phyloP scores from a whole-genome alignment of 2,113 vertebrate genomes.

The Erinaceus europaeus region DNA sequence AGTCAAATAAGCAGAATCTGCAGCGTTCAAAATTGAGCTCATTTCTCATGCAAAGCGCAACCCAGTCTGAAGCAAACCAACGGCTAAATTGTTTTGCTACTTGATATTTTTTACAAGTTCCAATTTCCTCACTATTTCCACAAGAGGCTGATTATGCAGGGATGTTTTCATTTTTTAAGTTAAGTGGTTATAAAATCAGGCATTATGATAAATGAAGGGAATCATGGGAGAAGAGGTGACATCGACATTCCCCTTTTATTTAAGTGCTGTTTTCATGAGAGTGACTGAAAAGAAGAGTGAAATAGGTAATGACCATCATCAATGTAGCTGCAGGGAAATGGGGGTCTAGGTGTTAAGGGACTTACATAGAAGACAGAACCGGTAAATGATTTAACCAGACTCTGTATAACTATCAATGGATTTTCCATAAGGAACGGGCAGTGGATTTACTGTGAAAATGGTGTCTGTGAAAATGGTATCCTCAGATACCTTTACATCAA shows the following conservation, averaged over 20 bases:
- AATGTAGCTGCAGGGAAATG: not conserved
- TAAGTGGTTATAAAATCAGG: constrained; percentile 31
- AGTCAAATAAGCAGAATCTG: constrained; percentile 63
- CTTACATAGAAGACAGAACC: not conserved
- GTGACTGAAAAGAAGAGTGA: not conserved
- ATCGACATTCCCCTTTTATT: not conserved
- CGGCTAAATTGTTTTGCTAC: constrained; percentile 21
- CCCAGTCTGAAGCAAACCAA: constrained; percentile 43
- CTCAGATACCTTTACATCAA: not conserved
- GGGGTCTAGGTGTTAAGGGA: not conserved
- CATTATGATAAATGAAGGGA: constrained; percentile 38
- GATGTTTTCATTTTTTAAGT: not conserved
- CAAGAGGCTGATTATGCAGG: constrained; percentile 4
- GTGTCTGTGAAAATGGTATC: not conserved
- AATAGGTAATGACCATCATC: not conserved
- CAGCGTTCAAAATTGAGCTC: constrained; percentile 36
- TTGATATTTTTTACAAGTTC: constrained; percentile 54
- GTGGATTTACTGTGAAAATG: not conserved
- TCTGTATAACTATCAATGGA: not conserved
- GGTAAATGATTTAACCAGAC: not conserved
- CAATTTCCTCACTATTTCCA: constrained; percentile 41
- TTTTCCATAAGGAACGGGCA: not conserved
- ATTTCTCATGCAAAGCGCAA: constrained; percentile 54
- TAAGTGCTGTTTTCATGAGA: not conserved
- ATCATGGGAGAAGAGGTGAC: not conserved